A percentile compares a stretch with the other conserved stretches of the same genome.
These are phyloP conservation scores for Ormyrus thymus DNA, from an alignment of 2,888 invertebrate species.

Conservation along the genomic window DNA sequence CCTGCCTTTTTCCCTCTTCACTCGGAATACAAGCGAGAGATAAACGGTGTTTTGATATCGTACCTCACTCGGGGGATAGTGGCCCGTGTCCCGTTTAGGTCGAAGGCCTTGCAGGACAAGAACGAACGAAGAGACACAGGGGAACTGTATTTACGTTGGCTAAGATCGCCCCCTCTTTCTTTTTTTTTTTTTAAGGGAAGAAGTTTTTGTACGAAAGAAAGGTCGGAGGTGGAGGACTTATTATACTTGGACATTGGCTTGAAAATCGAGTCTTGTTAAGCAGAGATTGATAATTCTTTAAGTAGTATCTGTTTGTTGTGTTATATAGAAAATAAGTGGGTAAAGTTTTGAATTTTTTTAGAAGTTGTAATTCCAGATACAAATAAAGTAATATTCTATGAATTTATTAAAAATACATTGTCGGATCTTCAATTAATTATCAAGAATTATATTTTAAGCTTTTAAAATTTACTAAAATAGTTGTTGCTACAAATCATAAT, in stretches of 20 bases:
- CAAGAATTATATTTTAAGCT: too few relatives aligned
- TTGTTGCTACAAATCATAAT: too few relatives aligned
- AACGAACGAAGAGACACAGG: constrained; percentile 6
- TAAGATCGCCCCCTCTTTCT: neutral
- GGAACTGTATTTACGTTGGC: constrained; percentile 1
- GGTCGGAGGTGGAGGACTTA: neutral
- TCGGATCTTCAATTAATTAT: too few relatives aligned
- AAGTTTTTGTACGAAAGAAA: neutral
- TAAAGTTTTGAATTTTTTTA: too few relatives aligned
- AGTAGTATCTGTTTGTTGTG: too few relatives aligned
- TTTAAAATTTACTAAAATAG: too few relatives aligned
- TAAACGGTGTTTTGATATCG: constrained; percentile 42
- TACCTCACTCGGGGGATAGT: neutral
- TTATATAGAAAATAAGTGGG: too few relatives aligned
- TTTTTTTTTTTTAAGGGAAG: neutral
- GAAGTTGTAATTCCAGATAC: too few relatives aligned
- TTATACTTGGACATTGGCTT: constrained; percentile 13
- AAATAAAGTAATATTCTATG: too few relatives aligned
- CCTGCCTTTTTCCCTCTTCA: neutral
- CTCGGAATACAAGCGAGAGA: constrained; percentile 24
- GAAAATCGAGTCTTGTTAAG: constrained; percentile 21
- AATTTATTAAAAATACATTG: too few relatives aligned
- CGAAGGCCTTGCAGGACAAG: neutral
- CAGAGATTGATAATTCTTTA: neutral
- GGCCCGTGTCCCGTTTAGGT: neutral